These are phyloP conservation scores for Cyphomyrmex costatus DNA, from an alignment of 1,140 invertebrate genomes.

Conservation along the genomic window DNA sequence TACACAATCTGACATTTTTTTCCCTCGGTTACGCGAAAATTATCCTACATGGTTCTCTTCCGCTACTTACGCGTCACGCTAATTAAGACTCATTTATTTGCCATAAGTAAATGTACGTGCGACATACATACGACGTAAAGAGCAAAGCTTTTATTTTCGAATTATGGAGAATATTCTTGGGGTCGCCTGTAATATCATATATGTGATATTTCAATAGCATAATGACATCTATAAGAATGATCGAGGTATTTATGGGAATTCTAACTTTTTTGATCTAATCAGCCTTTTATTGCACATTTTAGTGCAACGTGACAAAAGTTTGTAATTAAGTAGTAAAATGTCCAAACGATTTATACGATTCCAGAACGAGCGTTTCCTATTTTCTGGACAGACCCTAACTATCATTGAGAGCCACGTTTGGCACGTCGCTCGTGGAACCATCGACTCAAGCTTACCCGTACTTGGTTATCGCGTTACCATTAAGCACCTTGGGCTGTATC, in stretches of 20 bases:
- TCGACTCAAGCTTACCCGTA: slow-evolving; percentile 72
- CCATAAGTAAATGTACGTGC: not conserved
- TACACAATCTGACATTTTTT: slow-evolving; percentile 3
- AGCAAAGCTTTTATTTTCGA: slow-evolving; percentile 21
- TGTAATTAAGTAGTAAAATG: slow-evolving; percentile 55
- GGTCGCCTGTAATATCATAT: not conserved
- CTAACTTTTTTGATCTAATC: not conserved
- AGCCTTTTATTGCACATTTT: not conserved
- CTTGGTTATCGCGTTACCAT: slow-evolving; percentile 72
- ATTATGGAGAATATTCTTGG: not conserved
- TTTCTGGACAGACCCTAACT: slow-evolving; percentile 5
- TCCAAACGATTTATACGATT: slow-evolving; percentile 8
- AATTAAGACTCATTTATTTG: slow-evolving; percentile 23
- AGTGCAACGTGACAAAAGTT: not conserved
- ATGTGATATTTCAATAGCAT: not conserved
- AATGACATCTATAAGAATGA: not conserved
- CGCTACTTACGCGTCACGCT: slow-evolving; percentile 4
- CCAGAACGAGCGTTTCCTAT: slow-evolving; percentile 8
- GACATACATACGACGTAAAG: slow-evolving; percentile 19
- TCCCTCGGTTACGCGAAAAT: slow-evolving; percentile 33
- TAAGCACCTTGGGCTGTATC: slow-evolving; percentile 35
- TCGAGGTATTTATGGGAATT: not conserved
- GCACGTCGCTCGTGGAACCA: slow-evolving; percentile 8
- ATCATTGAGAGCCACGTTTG: slow-evolving; percentile 36
- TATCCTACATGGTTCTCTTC: not conserved